Percentiles rank a stretch among this genome's conserved stretches.
Evolutionary conservation across 1,140 invertebrate species (phyloP).

Genomic region (Lysiphlebus fabarum): DNA sequence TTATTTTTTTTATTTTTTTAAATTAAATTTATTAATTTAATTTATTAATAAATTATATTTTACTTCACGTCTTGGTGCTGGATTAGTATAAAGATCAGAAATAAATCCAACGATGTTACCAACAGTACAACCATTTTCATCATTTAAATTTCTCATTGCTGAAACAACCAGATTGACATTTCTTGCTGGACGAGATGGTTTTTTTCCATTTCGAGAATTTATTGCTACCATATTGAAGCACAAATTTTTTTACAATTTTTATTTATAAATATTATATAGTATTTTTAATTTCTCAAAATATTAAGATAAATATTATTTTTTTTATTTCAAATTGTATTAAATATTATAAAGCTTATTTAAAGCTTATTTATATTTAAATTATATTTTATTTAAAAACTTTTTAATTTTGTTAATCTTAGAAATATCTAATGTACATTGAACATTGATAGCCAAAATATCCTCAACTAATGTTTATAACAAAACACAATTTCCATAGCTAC

Average conservation of each 20-base stretch:
- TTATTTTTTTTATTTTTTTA: too few species aligned
- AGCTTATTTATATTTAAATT: slow-evolving; percentile 1
- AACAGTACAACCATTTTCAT: slow-evolving; percentile 28
- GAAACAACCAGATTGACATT: slow-evolving; percentile 29
- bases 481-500: too few species aligned
- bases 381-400: neutral
- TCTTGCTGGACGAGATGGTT: slow-evolving; percentile 19
- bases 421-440: too few species aligned
- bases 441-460: too few species aligned
- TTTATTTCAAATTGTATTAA: neutral
- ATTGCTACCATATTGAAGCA: slow-evolving; percentile 15
- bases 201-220: slow-evolving; percentile 16
- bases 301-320: neutral
- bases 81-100: slow-evolving; percentile 10
- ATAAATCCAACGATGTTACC: slow-evolving; percentile 33
- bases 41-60: neutral
- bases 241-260: neutral
- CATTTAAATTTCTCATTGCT: slow-evolving; percentile 30
- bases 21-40: neutral
- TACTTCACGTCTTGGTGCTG: slow-evolving; percentile 29
- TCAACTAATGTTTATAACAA: too few species aligned
- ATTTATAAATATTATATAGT: neutral
- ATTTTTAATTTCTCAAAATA: neutral
- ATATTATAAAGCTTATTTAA: neutral
- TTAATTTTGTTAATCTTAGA: too few species aligned